Evolutionary conservation across 2,888 invertebrate genomes (phyloP), one percentile per base, ranked within the genome.

Genomic region (Cenopis cana): DNA sequence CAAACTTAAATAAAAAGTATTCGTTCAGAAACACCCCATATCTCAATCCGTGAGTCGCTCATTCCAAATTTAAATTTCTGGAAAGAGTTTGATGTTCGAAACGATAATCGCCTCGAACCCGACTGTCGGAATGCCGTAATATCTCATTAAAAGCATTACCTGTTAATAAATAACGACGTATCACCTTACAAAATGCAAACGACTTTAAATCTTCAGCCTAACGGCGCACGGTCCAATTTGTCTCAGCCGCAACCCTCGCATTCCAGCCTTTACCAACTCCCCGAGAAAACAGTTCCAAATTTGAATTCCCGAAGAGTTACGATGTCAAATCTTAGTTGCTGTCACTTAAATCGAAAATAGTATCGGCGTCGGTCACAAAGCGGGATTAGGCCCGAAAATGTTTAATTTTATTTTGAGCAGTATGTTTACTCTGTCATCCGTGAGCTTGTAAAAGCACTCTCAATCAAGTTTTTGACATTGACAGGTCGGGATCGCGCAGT

Each of bases 61-160:
- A 83, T 89, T 89, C 89, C 85, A 89, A 89, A 91, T 90, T 90
- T 90, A 90, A 87, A 89, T 88, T 90, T 89, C 89, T 89, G 87
- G 86, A 89, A 91, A 90, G 87, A 89, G 89, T 90, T 89, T 87
- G 89, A 88, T 87, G 88, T 87, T 86, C 83, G 84, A 81, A 85
- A 89, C 87, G 90, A 90, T 90, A 89, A 89, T 90, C 89, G 86
- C 79, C 79, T 78, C 79, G 79, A 82, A 85, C 80, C 82, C 84
- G 85, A 82, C 79, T 74, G 84, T 80, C 81, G 89, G 90, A 89
- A 90, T 90, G 89, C 85, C 84, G 87, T 89, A 88, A 90, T 89
- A 89, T 87, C 89, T 90, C 91, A 89, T 90, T 90, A 90, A 87
- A 86, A 84, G 80, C 82, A 85, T 84, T 81, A 81, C 82, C 77